A percentile compares a stretch with the other conserved stretches of the same genome.
Conservation (phyloP, 2,113 vertebrate species). For the Thunnus thynnus region DNA sequence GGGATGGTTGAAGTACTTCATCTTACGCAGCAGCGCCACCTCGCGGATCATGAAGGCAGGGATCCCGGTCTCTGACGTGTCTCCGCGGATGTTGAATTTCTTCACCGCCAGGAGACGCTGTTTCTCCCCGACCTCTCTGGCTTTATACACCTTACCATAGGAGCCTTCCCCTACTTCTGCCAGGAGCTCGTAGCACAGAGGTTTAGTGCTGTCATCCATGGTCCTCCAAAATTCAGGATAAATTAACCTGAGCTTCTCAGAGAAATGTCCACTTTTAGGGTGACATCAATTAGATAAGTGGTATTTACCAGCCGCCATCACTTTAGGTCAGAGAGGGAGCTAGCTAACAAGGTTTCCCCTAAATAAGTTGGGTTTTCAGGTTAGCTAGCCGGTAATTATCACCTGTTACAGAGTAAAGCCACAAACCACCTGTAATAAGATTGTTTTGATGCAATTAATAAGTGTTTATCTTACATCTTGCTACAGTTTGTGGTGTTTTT, state of each 20-base stretch:
- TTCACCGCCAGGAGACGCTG: conserved; percentile 85
- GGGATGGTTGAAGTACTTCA: conserved; percentile 82
- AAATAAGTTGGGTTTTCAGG: not conserved
- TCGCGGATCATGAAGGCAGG: conserved; percentile 85
- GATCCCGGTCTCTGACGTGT: conserved; percentile 67
- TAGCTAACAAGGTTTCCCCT: conserved; percentile 19
- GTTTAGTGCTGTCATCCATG: conserved; percentile 60
- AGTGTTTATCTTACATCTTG: not conserved
- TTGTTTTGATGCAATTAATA: rapidly evolving
- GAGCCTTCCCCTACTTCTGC: conserved; percentile 80
- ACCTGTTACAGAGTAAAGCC: not conserved
- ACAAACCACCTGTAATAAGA: not conserved
- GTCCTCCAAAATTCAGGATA: not conserved
- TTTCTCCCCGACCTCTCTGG: conserved; percentile 71
- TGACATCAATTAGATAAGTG: not conserved
- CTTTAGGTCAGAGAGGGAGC: not conserved
- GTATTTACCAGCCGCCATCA: not conserved
- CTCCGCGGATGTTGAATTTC: conserved; percentile 70
- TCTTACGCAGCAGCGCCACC: conserved; percentile 82
- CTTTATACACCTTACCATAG: conserved; percentile 84
- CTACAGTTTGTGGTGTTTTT: not conserved
- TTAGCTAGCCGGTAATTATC: conserved; percentile 1
- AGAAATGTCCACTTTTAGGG: not conserved
- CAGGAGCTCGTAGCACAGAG: conserved; percentile 79
- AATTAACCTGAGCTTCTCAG: not conserved